Evolutionary conservation across 2,888 invertebrate species (phyloP).

Genomic region (Amphipoea oculea): DNA sequence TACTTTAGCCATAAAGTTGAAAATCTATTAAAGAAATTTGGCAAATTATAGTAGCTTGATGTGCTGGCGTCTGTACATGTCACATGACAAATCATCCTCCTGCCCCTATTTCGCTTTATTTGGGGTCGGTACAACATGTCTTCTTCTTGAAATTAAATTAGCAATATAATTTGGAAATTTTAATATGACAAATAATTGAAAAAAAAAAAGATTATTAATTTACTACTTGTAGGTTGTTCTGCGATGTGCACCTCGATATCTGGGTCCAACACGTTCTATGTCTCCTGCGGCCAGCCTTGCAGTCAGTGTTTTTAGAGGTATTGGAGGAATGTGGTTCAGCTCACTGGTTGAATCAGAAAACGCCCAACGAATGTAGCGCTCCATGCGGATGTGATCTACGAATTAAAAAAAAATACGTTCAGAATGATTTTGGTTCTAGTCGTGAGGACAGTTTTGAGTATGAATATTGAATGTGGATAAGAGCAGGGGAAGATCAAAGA

Average conservation of each 20-base stretch:
- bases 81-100: background rate
- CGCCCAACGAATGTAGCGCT: slow-evolving; percentile 87
- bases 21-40: too few species aligned
- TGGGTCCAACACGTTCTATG: slow-evolving; percentile 84
- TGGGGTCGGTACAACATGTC: background rate
- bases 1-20: too few species aligned
- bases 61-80: too few species aligned
- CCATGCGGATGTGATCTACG: slow-evolving; percentile 87
- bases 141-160: background rate
- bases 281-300: slow-evolving; percentile 84
- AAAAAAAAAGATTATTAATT: background rate
- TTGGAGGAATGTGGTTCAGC: slow-evolving; percentile 72
- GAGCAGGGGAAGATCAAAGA: background rate
- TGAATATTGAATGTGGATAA: background rate
- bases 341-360: slow-evolving; percentile 79
- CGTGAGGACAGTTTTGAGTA: background rate
- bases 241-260: slow-evolving; percentile 71
- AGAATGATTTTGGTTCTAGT: background rate
- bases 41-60: too few species aligned
- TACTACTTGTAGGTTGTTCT: slow-evolving; percentile 69
- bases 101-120: background rate
- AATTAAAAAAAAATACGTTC: background rate
- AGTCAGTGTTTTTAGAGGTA: slow-evolving; percentile 79
- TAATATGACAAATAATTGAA: background rate
- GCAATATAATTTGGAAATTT: background rate